These are phyloP conservation scores for Pyrrhosoma nymphula DNA, from an alignment of 2,888 invertebrate species.

Conservation along the genomic window DNA sequence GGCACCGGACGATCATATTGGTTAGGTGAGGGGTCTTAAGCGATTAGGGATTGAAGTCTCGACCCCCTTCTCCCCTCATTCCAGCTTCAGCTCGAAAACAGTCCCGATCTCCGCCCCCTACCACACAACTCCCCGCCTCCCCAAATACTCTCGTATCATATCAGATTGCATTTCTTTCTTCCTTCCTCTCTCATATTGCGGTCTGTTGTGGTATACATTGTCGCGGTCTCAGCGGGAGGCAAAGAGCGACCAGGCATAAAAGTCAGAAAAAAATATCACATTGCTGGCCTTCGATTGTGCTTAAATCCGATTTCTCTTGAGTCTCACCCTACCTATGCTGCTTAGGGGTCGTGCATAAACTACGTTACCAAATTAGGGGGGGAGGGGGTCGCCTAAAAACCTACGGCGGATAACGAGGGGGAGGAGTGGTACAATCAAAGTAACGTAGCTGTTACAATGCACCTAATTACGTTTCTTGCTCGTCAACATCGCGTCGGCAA, in stretches of 20 bases:
- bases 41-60: conserved; percentile 35
- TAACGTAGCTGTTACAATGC: too few relatives aligned
- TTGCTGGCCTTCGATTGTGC: too few relatives aligned
- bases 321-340: too few relatives aligned
- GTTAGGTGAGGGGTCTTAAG: conserved; percentile 31
- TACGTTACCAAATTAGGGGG: too few relatives aligned
- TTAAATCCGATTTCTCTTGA: too few relatives aligned
- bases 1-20: conserved; percentile 19
- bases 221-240: neutral
- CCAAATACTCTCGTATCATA: neutral
- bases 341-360: too few relatives aligned
- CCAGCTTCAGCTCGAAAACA: neutral
- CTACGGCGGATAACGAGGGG: too few relatives aligned
- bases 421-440: too few relatives aligned
- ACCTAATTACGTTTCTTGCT: too few relatives aligned
- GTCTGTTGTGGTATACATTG: neutral
- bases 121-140: neutral
- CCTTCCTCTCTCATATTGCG: neutral
- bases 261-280: neutral
- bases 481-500: too few relatives aligned
- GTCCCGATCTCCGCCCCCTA: neutral
- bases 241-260: neutral
- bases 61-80: neutral
- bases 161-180: neutral
- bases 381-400: too few relatives aligned